Percentiles rank a stretch among this genome's conserved stretches.
Conservation (phyloP, 2,797 vertebrate species). For the Lepidocolaptes lacrymiger region DNA sequence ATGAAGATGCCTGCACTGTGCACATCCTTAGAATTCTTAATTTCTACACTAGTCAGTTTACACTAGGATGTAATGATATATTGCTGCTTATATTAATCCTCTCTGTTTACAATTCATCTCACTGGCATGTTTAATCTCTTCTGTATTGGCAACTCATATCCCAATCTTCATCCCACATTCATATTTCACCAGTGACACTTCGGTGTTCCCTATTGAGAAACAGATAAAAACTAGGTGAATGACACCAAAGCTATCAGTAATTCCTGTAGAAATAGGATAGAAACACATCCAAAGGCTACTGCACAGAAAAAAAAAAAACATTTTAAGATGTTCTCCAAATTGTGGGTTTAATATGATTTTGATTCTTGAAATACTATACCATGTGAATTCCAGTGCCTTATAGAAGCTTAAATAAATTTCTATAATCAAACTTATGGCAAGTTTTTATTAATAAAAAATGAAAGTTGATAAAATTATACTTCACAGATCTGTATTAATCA, state of each 20-base stretch:
- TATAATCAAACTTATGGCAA: background rate
- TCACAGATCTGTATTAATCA: background rate
- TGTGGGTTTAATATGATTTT: background rate
- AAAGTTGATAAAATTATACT: background rate
- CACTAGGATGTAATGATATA: background rate
- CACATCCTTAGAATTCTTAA: background rate
- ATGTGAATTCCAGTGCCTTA: background rate
- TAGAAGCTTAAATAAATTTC: background rate
- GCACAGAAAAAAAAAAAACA: background rate
- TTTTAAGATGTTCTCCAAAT: background rate
- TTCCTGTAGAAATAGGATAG: background rate
- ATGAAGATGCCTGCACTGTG: background rate
- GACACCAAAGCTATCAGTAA: background rate
- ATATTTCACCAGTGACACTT: background rate
- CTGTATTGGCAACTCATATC: background rate
- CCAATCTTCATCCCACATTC: background rate
- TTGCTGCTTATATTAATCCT: background rate
- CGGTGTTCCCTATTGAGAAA: background rate
- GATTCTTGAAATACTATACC: background rate
- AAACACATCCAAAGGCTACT: background rate
- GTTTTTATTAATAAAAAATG: background rate
- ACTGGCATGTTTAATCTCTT: background rate
- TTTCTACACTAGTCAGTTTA: background rate
- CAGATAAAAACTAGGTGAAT: background rate
- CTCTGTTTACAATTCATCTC: background rate